Percentiles rank a stretch among this genome's conserved stretches.
Evolutionary conservation across 2,888 invertebrate species (phyloP).

Genomic region (Hermaeophaga mercurialis): DNA sequence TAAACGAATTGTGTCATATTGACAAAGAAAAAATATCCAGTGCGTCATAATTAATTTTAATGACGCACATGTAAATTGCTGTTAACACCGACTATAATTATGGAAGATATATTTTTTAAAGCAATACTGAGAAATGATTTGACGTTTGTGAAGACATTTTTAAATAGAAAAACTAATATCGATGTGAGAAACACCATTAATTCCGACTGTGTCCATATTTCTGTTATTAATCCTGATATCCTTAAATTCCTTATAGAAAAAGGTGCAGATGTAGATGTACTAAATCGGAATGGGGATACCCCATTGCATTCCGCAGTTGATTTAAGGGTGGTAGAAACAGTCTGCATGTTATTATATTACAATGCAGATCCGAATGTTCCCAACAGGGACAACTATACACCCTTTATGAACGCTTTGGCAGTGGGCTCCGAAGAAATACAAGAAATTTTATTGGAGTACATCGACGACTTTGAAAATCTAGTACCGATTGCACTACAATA

Average conservation of each 20-base stretch:
- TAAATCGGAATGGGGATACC: not conserved
- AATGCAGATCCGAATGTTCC: conserved; percentile 1
- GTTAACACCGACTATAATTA: too few relatives aligned
- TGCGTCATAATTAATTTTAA: too few relatives aligned
- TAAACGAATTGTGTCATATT: too few relatives aligned
- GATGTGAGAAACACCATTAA: not conserved
- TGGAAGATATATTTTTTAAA: conserved; percentile 1
- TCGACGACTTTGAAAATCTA: conserved; percentile 6
- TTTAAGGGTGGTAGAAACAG: not conserved
- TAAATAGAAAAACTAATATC: not conserved
- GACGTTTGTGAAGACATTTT: not conserved
- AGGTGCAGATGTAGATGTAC: not conserved
- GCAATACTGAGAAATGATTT: conserved; percentile 5
- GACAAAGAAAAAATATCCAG: too few relatives aligned
- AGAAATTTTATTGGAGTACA: not conserved
- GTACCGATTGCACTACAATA: conserved; percentile 1
- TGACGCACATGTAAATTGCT: too few relatives aligned
- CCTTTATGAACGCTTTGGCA: conserved; percentile 2
- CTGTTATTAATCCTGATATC: conserved; percentile 5
- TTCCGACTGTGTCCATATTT: not conserved
- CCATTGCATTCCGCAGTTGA: conserved; percentile 3
- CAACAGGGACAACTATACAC: not conserved
- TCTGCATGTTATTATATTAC: conserved; percentile 4
- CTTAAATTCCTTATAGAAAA: not conserved
- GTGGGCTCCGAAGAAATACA: not conserved